Evolutionary conservation across 2,113 vertebrate species (phyloP).

Genomic region (Campylomormyrus tamandua): DNA sequence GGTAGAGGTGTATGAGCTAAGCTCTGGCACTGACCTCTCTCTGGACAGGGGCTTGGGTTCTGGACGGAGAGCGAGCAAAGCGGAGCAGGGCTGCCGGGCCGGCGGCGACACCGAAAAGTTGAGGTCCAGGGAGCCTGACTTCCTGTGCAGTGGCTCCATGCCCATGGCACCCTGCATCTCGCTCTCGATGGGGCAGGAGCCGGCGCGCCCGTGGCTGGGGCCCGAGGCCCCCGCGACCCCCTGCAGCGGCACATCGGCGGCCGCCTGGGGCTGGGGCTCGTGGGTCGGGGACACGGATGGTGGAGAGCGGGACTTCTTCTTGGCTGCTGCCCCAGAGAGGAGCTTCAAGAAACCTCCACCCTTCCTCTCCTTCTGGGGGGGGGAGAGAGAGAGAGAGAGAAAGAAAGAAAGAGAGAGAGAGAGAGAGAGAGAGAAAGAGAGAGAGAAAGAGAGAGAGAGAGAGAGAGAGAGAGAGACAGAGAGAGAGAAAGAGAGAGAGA

Average conservation of each 20-base stretch:
- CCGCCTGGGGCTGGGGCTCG: constrained; percentile 54
- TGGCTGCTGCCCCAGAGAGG: constrained; percentile 83
- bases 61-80: constrained; percentile 75
- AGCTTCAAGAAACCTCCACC: constrained; percentile 85
- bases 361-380: constrained; percentile 88
- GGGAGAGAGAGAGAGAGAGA: not conserved
- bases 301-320: constrained; percentile 88
- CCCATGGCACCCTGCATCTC: constrained; percentile 89
- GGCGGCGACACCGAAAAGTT: constrained; percentile 86
- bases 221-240: constrained; percentile 68
- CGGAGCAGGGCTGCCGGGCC: constrained; percentile 66
- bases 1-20: not conserved
- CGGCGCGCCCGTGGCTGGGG: constrained; percentile 72
- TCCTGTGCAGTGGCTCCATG: constrained; percentile 91
- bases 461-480: not conserved
- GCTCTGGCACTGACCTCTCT: constrained; percentile 70
- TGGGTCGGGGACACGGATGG: constrained; percentile 84
- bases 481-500: not conserved
- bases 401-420: not conserved
- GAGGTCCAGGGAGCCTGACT: constrained; percentile 91
- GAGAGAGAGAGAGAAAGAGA: not conserved
- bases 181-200: constrained; percentile 91
- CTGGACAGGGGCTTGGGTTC: constrained; percentile 85
- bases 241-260: constrained; percentile 55
- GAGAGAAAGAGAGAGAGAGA: no score